Percentiles rank a stretch among this genome's conserved stretches.
Conservation (phyloP, 2,113 vertebrate species). For the Stigmatopora argus region DNA sequence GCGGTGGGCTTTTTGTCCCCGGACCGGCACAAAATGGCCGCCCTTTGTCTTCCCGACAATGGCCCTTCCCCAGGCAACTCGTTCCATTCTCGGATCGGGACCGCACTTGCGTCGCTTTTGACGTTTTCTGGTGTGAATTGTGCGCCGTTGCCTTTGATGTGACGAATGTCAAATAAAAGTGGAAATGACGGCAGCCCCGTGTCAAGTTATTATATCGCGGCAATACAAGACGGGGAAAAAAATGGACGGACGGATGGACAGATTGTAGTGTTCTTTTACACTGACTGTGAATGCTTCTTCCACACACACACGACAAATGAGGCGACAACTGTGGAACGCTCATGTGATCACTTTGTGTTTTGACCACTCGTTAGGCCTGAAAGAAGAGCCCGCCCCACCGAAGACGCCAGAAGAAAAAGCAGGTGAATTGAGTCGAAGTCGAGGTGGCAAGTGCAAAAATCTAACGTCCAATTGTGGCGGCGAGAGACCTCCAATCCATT, state of each 20-base stretch:
- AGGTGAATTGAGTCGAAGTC: conserved; percentile 27
- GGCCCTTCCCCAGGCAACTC: background rate
- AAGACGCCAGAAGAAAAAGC: conserved; percentile 18
- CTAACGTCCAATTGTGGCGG: no score
- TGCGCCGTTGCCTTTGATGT: background rate
- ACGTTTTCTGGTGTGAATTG: background rate
- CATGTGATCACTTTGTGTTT: background rate
- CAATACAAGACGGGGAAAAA: no score
- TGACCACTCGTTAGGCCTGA: conserved; percentile 55
- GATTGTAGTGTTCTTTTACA: no score
- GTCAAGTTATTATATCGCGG: no score
- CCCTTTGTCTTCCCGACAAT: background rate
- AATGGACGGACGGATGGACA: no score
- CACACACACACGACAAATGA: no score
- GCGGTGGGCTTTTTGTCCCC: no score
- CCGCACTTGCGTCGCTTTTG: background rate
- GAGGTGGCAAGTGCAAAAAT: background rate
- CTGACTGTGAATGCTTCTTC: no score
- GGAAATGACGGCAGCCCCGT: no score
- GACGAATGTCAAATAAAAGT: background rate
- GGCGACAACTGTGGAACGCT: background rate
- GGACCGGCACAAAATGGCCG: no score
- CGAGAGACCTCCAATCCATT: no score
- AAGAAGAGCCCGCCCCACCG: conserved; percentile 5
- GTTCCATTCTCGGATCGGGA: background rate